These are phyloP conservation scores for Crotophaga sulcirostris DNA, from an alignment of 2,113 vertebrate species.

Conservation along the genomic window DNA sequence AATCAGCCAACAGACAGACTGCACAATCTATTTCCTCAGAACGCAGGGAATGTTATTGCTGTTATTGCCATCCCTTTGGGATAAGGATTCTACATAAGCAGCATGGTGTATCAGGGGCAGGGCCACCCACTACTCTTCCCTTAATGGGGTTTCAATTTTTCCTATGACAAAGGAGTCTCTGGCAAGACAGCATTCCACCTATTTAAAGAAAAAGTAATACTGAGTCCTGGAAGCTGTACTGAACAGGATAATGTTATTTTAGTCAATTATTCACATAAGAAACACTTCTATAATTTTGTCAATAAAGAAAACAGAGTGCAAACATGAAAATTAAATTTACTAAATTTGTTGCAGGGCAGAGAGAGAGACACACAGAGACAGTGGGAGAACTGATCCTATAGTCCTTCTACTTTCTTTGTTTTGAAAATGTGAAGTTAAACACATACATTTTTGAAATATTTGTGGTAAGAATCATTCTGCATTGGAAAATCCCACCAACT, in stretches of 20 bases:
- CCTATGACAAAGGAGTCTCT: background rate
- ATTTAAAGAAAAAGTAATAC: background rate
- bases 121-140: background rate
- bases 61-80: background rate
- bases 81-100: background rate
- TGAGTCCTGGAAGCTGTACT: background rate
- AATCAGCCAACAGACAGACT: conserved; percentile 1
- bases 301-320: background rate
- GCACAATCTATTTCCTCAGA: background rate
- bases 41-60: background rate
- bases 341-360: background rate
- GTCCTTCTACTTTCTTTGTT: background rate
- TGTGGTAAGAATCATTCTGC: background rate
- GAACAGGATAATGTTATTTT: background rate
- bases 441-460: background rate
- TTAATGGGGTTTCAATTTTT: background rate
- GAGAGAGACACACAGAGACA: background rate
- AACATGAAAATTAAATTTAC: background rate
- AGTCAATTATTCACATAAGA: background rate
- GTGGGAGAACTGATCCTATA: background rate
- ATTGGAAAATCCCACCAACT: background rate
- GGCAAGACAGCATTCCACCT: background rate
- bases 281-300: background rate
- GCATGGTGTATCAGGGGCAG: rapidly evolving
- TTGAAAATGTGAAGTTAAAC: background rate